Base-by-base conservation (phyloP, 2,797 vertebrate species). In the Neostethus bicornis region DNA sequence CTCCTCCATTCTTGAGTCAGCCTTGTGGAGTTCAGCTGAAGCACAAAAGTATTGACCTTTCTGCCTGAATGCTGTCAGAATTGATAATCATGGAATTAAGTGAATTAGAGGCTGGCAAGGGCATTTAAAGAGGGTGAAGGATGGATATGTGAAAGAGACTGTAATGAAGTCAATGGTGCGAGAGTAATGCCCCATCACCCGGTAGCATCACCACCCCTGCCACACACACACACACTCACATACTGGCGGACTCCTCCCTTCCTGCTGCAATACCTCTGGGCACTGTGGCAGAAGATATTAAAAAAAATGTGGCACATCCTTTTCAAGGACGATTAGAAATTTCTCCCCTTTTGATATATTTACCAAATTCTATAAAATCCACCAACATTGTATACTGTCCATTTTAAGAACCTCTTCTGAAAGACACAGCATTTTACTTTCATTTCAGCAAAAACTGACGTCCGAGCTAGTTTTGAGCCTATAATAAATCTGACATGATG, bases 101-200 rank as follows among this genome's bases (percentile, higher is more conserved):
- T 85, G 86, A 89, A 90, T 90, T 86, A 89, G 75, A 72, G 74
- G 74, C 73, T 83, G 83, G 81, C 84, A 87, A 81, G 83, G 73
- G 79, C 79, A 69, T 86, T 85, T 80, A 76, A 69, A 79, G 66
- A 75, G 72, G 54, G 57, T 74, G 77, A 84, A 70, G 77, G 73
- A 86, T 86, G 85, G 81, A 82, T 83, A 81, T 83, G 84, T 61
- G 80, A 86, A 81, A 81, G 75, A 73, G 79, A 68, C 84, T 76
- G 84, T 88, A 89, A 91, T 89, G 81, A 89, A 89, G 87, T 89
- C 84, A 89, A 89, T 90, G 87, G 85, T 67, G 86, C 85, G 83
- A 75, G 79, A 89, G 85, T 89, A 89, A 90, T 87, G 87, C 79
- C 77, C 79, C 84, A 81, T 90, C 85, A 85, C 79, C 80, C 65